phyloP scores from a whole-genome alignment of 2,113 vertebrate species.

The Bubo blakistoni region DNA sequence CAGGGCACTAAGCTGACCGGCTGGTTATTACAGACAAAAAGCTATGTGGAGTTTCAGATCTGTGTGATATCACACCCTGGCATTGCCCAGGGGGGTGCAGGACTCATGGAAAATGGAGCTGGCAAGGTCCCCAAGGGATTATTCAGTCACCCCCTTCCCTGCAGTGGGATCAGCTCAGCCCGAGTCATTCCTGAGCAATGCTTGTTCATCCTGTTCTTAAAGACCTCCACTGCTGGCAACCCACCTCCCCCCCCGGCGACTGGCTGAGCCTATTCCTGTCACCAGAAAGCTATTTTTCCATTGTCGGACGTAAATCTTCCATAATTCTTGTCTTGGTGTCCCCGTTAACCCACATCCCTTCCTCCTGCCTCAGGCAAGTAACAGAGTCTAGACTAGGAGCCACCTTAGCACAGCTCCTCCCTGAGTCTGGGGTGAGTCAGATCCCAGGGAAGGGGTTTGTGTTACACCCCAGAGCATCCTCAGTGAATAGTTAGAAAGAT shows the following conservation, averaged over 20 bases:
- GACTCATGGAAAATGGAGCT: background rate
- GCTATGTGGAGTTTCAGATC: background rate
- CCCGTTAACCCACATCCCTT: background rate
- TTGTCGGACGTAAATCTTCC: background rate
- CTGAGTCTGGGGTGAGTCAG: background rate
- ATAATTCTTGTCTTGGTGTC: background rate
- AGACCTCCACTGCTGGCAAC: background rate
- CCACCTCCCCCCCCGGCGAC: background rate
- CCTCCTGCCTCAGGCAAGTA: background rate
- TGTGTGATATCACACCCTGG: fast-evolving
- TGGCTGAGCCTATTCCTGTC: background rate
- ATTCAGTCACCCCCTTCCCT: background rate
- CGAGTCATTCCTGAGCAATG: background rate
- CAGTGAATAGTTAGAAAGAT: background rate
- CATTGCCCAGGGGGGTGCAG: background rate
- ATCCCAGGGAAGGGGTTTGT: background rate
- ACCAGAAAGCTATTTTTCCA: background rate
- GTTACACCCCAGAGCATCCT: background rate
- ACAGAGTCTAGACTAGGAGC: background rate
- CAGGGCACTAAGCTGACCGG: too few relatives aligned
- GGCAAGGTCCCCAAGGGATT: background rate
- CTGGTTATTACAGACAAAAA: background rate
- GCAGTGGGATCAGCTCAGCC: background rate
- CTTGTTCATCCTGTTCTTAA: background rate
- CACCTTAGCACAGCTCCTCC: background rate